Conservation (phyloP, 2,888 invertebrate species). For the Drosophila longiperda region DNA sequence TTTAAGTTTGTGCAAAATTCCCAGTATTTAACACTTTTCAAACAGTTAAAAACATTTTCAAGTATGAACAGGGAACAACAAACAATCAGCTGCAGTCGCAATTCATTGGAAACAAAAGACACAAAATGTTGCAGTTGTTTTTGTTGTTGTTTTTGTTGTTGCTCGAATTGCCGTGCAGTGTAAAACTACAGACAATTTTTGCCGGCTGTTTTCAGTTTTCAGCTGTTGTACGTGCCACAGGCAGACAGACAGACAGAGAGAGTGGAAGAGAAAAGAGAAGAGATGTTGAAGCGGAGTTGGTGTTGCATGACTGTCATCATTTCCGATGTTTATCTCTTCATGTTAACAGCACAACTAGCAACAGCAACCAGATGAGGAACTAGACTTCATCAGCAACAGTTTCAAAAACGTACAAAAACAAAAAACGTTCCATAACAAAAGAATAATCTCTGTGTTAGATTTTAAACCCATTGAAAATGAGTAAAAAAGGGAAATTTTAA, state of each 20-base stretch:
- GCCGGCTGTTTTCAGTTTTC: conserved; percentile 49
- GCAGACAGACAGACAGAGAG: background rate
- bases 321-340: conserved; percentile 79
- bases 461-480: background rate
- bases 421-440: conserved; percentile 18
- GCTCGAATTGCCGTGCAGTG: conserved; percentile 60
- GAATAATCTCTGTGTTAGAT: background rate
- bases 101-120: conserved; percentile 61
- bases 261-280: background rate
- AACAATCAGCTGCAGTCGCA: conserved; percentile 39
- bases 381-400: conserved; percentile 36
- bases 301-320: conserved; percentile 78
- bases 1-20: conserved; percentile 35
- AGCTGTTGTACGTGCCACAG: conserved; percentile 27
- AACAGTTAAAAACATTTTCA: conserved; percentile 33
- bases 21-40: background rate
- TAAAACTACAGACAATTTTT: conserved; percentile 45
- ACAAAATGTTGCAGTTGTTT: conserved; percentile 12
- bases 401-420: background rate
- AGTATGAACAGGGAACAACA: conserved; percentile 25
- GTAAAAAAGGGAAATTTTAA: background rate
- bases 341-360: conserved; percentile 70
- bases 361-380: conserved; percentile 30
- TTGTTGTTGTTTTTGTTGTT: conserved; percentile 13
- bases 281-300: background rate